phyloP scores from a whole-genome alignment of 2,797 vertebrate species.

The Pantherophis vulpinus region DNA sequence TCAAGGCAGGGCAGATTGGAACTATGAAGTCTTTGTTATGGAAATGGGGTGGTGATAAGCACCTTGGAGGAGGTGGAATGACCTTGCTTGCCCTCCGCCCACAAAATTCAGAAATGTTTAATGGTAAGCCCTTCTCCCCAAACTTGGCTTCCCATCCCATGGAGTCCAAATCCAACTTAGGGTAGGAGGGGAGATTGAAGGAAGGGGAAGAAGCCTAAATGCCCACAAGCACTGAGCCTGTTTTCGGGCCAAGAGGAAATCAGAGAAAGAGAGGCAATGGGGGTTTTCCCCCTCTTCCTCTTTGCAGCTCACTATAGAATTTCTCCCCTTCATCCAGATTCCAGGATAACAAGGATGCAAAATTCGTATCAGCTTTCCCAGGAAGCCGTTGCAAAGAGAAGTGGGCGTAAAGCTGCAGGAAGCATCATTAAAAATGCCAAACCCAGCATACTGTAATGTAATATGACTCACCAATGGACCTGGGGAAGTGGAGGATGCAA shows the following conservation, averaged over 20 bases:
- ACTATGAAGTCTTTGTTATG: background rate
- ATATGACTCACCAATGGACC: background rate
- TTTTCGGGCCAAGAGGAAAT: background rate
- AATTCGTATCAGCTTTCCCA: background rate
- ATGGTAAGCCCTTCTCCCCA: background rate
- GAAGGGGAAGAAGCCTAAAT: background rate
- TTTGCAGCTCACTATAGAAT: background rate
- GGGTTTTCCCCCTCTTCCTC: background rate
- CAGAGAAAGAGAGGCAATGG: background rate
- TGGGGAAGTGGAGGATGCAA: background rate
- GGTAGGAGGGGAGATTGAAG: background rate
- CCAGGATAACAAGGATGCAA: background rate
- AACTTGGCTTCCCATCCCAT: background rate
- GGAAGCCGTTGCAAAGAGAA: conserved; percentile 9
- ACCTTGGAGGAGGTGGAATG: background rate
- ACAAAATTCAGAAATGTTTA: background rate
- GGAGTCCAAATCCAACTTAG: background rate
- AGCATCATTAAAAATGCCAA: conserved; percentile 3
- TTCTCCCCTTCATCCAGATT: background rate
- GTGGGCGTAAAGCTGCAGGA: conserved; percentile 22
- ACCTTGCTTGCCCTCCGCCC: background rate
- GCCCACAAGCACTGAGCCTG: background rate
- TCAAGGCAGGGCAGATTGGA: background rate
- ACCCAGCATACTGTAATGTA: background rate
- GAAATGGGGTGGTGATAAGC: background rate